phyloP scores from a whole-genome alignment of 2,888 invertebrate genomes.

The Drosophila rellima region DNA sequence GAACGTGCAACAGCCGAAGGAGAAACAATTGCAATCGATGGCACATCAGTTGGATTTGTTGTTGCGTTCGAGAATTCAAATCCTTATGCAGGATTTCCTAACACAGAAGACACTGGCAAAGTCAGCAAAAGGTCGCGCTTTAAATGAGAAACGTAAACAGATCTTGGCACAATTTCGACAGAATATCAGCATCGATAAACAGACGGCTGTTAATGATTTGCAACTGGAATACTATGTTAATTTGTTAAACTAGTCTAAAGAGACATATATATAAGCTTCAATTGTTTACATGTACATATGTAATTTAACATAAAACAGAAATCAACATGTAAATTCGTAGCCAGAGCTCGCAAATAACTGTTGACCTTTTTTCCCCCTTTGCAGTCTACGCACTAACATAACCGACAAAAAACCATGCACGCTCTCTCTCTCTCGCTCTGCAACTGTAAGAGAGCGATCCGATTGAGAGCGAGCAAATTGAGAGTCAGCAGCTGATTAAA shows the following conservation, averaged over 20 bases:
- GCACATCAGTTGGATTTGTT: conserved; percentile 74
- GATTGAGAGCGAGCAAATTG: too few species aligned
- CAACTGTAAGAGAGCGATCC: too few species aligned
- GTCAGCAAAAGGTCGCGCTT: conserved; percentile 40
- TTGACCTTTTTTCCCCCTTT: too few species aligned
- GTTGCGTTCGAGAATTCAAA: conserved; percentile 72
- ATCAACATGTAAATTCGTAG: conserved; percentile 1
- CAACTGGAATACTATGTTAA: conserved; percentile 58
- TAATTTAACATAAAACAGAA: conserved; percentile 15
- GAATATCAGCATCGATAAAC: conserved; percentile 6
- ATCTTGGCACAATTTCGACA: conserved; percentile 65
- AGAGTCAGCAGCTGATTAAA: too few species aligned
- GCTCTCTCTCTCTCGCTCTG: too few species aligned
- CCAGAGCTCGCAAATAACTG: too few species aligned
- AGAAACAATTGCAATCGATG: conserved; percentile 42
- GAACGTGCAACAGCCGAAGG: not conserved
- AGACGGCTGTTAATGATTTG: not conserved
- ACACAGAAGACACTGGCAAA: conserved; percentile 22
- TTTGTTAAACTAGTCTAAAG: conserved; percentile 61
- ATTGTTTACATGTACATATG: conserved; percentile 29
- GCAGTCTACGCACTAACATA: too few species aligned
- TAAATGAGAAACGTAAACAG: conserved; percentile 77
- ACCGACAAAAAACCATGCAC: too few species aligned
- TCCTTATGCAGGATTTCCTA: conserved; percentile 26
- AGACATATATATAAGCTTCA: conserved; percentile 3